Evolutionary conservation across 2,797 vertebrate species (phyloP).

Genomic region (Mergus octosetaceus): DNA sequence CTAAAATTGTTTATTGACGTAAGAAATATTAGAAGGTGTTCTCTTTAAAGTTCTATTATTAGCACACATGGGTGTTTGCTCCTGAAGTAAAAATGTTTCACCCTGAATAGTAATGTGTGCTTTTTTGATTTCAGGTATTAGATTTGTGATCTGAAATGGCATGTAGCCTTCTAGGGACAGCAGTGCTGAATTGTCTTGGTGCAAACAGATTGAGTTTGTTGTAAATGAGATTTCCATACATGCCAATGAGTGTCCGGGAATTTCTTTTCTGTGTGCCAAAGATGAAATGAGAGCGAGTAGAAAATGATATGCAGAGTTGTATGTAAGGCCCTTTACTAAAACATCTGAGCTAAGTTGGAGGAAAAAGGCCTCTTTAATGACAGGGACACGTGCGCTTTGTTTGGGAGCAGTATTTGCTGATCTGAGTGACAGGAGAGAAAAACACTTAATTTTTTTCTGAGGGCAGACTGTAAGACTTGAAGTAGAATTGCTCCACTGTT

Average conservation of each 20-base stretch:
- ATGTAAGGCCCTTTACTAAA: neutral
- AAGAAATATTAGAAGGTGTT: neutral
- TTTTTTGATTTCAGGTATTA: neutral
- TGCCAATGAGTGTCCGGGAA: rapidly evolving
- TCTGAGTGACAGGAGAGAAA: neutral
- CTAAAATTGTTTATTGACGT: neutral
- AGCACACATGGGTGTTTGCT: neutral
- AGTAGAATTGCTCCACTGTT: neutral
- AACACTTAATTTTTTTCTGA: neutral
- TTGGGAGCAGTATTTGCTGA: neutral
- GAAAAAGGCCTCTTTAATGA: neutral
- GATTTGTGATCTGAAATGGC: neutral
- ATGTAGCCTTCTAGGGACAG: neutral
- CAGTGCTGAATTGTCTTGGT: neutral
- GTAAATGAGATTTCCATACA: neutral
- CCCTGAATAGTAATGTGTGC: neutral
- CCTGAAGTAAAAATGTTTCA: neutral
- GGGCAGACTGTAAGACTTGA: neutral
- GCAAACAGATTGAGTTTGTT: neutral
- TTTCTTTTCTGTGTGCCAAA: neutral
- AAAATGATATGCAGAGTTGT: neutral
- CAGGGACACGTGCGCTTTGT: neutral
- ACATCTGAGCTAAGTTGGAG: neutral
- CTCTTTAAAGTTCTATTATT: neutral
- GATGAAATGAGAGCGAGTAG: neutral